These are phyloP conservation scores for Channa maculata DNA, from an alignment of 2,113 vertebrate species.

Conservation along the genomic window DNA sequence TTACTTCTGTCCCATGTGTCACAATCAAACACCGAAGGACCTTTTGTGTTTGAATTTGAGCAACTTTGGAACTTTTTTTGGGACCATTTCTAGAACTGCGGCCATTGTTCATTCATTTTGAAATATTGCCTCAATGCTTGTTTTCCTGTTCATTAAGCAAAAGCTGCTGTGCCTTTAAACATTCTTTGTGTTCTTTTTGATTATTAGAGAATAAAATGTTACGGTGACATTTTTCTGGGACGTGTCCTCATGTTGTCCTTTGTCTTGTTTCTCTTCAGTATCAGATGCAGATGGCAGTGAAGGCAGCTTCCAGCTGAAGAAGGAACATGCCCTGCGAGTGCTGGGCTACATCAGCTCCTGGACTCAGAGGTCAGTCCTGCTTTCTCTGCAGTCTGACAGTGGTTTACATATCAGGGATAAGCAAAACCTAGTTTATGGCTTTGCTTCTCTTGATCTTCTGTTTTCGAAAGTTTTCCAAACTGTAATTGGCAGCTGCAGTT, in stretches of 20 bases:
- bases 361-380: conserved; percentile 93
- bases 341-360: conserved; percentile 99
- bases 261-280: conserved; percentile 83
- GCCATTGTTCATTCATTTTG: no score
- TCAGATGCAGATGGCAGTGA: conserved; percentile 96
- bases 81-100: no score
- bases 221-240: no score
- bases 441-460: background rate
- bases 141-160: no score
- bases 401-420: background rate
- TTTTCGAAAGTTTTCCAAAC: background rate
- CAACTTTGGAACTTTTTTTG: no score
- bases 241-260: background rate
- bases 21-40: no score
- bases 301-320: conserved; percentile 96
- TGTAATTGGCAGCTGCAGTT: background rate
- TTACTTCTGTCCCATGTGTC: no score
- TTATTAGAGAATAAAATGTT: no score
- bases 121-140: no score
- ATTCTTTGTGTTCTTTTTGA: no score
- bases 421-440: background rate
- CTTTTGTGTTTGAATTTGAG: no score
- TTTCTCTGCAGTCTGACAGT: background rate
- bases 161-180: no score
- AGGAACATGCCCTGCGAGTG: conserved; percentile 98